phyloP scores from a whole-genome alignment of 2,797 vertebrate species.

The Loris lydekkerianus region DNA sequence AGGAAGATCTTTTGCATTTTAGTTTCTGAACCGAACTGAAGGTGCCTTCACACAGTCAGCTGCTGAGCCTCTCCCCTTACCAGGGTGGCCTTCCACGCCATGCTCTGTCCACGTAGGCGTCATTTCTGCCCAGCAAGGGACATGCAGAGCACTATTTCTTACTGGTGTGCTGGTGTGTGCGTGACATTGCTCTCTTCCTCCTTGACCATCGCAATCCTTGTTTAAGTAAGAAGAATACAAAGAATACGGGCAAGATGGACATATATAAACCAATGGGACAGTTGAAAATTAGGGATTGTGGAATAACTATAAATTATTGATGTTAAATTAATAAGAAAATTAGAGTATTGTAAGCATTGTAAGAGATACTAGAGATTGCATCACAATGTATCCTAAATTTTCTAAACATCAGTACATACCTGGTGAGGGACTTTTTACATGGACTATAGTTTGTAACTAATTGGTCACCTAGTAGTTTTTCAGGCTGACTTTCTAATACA shows the following conservation, averaged over 20 bases:
- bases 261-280: neutral
- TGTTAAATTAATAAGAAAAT: neutral
- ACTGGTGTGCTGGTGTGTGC: neutral
- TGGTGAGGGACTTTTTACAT: neutral
- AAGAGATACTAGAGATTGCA: conserved; percentile 36
- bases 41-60: conserved; percentile 81
- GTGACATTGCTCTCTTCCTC: neutral
- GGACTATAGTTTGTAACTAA: conserved; percentile 43
- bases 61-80: conserved; percentile 67
- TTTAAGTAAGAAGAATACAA: conserved; percentile 23
- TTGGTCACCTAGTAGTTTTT: neutral
- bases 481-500: neutral
- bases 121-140: conserved; percentile 62
- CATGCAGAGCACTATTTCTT: conserved; percentile 30
- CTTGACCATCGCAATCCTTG: neutral
- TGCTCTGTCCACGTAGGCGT: conserved; percentile 55
- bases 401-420: conserved; percentile 49
- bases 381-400: neutral
- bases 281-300: neutral
- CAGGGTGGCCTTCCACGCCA: conserved; percentile 71
- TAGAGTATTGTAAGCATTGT: neutral
- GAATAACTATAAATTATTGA: conserved; percentile 18
- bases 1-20: conserved; percentile 84
- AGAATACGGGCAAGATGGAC: neutral
- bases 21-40: conserved; percentile 85